phyloP scores from a whole-genome alignment of 2,888 invertebrate genomes.

The Alentia gelatinosa region DNA sequence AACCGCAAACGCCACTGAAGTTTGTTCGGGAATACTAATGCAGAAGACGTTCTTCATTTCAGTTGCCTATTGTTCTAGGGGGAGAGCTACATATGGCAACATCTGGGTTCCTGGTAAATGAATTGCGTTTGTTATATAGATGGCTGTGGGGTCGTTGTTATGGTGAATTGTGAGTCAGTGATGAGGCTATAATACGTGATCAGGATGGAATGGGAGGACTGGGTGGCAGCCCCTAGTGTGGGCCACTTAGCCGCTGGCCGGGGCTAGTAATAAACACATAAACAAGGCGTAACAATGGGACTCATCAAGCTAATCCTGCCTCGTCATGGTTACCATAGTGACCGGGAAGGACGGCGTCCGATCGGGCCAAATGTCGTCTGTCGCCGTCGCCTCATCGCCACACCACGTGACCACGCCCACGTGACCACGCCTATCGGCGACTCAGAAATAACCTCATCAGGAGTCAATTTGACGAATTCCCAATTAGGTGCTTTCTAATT shows the following conservation, averaged over 20 bases:
- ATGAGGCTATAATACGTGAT: not conserved
- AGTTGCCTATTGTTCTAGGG: too few relatives aligned
- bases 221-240: not conserved
- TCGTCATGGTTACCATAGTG: constrained; percentile 17
- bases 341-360: not conserved
- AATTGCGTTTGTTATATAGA: too few relatives aligned
- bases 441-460: too few relatives aligned
- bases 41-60: too few relatives aligned
- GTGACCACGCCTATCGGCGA: not conserved
- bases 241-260: not conserved
- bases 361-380: not conserved
- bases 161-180: not conserved
- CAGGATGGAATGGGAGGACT: not conserved
- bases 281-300: constrained; percentile 20
- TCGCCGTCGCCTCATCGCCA: too few relatives aligned
- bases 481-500: too few relatives aligned
- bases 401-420: too few relatives aligned
- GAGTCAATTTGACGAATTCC: too few relatives aligned
- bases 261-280: constrained; percentile 5
- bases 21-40: too few relatives aligned
- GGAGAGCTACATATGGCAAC: too few relatives aligned
- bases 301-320: constrained; percentile 24
- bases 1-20: too few relatives aligned
- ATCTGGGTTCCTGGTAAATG: too few relatives aligned
- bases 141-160: not conserved